Conservation (phyloP, 2,888 invertebrate genomes). For the Heteromurus nitidus region DNA sequence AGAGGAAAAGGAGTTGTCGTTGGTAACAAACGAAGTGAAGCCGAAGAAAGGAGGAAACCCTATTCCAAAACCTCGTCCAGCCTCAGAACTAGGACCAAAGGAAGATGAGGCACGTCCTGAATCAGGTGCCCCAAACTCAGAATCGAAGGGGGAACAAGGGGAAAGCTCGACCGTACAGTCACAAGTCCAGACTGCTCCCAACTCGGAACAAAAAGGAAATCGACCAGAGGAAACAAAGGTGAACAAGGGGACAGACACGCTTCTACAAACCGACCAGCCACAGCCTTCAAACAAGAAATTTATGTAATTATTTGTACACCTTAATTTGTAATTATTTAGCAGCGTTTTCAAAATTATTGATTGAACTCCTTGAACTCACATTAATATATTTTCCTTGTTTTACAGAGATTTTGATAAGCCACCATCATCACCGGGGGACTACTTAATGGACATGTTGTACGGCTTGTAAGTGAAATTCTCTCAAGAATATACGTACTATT, state of each 20-base stretch:
- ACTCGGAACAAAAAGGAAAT: too few species aligned
- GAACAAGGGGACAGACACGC: neutral
- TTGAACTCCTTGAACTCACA: neutral
- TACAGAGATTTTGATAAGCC: slow-evolving; percentile 18
- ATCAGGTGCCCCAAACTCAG: too few species aligned
- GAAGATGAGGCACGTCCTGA: too few species aligned
- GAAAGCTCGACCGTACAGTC: too few species aligned
- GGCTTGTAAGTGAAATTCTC: slow-evolving; percentile 22
- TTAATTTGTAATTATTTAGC: neutral
- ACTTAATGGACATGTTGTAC: slow-evolving; percentile 15
- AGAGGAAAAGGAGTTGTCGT: too few species aligned
- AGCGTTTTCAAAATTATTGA: neutral
- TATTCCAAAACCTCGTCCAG: too few species aligned
- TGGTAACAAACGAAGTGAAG: too few species aligned
- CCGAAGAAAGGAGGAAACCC: too few species aligned
- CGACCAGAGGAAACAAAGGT: neutral
- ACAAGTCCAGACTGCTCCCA: too few species aligned
- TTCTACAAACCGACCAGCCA: neutral
- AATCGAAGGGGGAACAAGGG: too few species aligned
- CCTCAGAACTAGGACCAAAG: too few species aligned
- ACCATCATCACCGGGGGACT: slow-evolving; percentile 5
- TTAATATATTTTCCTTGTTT: neutral
- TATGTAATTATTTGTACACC: neutral
- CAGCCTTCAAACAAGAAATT: too few species aligned
- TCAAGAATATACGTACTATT: neutral